A percentile compares a stretch with the other conserved stretches of the same genome.
These are phyloP conservation scores for Belgica antarctica DNA, from an alignment of 2,888 invertebrate genomes.

Conservation along the genomic window DNA sequence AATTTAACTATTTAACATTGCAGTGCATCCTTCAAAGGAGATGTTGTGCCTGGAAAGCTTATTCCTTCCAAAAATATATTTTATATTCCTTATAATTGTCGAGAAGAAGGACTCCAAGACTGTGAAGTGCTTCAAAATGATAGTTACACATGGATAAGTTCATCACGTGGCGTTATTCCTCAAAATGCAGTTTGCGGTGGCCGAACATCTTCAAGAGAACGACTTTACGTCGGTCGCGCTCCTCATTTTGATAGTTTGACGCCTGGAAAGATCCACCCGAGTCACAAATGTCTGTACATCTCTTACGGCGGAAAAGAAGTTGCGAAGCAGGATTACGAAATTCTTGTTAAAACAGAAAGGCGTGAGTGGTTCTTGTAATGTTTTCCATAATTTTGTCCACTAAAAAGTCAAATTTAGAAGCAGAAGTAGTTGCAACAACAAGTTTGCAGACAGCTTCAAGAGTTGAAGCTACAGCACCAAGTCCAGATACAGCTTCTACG, in stretches of 20 bases:
- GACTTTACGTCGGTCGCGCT: constrained; percentile 68
- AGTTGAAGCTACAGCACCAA: too few species aligned
- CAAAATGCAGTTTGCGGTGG: constrained; percentile 60
- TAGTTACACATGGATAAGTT: constrained; percentile 58
- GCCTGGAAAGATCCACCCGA: constrained; percentile 72
- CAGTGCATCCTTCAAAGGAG: background rate
- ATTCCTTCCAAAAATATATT: background rate
- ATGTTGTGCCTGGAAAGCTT: background rate
- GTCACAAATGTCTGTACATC: constrained; percentile 76
- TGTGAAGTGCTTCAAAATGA: constrained; percentile 55
- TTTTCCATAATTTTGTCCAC: too few species aligned
- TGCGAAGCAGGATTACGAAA: constrained; percentile 69
- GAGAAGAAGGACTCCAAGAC: constrained; percentile 51
- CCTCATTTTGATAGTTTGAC: constrained; percentile 67
- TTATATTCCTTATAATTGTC: background rate
- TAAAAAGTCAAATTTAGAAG: too few species aligned
- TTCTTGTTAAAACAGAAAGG: too few species aligned
- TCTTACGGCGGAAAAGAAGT: constrained; percentile 72
- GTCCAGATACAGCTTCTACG: too few species aligned
- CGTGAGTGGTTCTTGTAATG: too few species aligned
- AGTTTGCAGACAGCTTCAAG: too few species aligned
- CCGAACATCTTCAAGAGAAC: constrained; percentile 69
- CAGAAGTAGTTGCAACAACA: too few species aligned
- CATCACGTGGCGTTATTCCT: constrained; percentile 59
- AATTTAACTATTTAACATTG: too few species aligned